Base-by-base conservation (phyloP, 2,113 vertebrate genomes). In the Rhabdomys dilectus region DNA sequence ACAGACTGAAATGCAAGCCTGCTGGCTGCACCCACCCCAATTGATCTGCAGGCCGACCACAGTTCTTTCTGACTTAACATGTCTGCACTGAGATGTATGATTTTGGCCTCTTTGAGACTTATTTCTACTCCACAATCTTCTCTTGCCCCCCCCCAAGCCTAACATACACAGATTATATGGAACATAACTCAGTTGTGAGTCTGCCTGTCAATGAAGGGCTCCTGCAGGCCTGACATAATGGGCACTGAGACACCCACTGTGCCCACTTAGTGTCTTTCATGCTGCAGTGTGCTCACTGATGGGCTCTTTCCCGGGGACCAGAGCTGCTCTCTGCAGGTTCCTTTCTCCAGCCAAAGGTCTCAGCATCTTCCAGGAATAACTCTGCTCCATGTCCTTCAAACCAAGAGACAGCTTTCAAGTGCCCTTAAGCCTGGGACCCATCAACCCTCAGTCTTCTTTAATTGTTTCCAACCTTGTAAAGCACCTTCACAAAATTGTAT, bases 181-280 rank as follows among this genome's bases (percentile, higher is more conserved):
- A 2, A 56, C 4, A 17, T 21, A 6, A 9, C 4, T 42, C 42
- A n/a, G 26, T 31, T 68, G 5, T 36, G 7, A 31, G 39, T 9
- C 17, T 36, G 16, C n/a, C 62, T 15, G 0, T 17, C 31, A 15
- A 7, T 5, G 29, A 26, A 62, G 26, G 12, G 2, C n/a, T 6
- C 22, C 12, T 1, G 76, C 1, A 1, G 24, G 39, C 1, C 3
- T 1, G 0, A 2, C 3, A 4, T 15, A 29, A 22, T 45, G 64
- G 72, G 24, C 5, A 15, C 19, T 4, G 4, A 19, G 29, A 15
- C 15, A 8, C 26, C 17, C 39, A 34, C 12, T 3, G 6, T 13
- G 19, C 15, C 42, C 5, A 22, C 22, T 45, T 9, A 26, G 39
- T 36, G n/a, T 60, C 78, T 73, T 1, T 5, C 21, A 5, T 1